Percentiles rank a stretch among this genome's conserved stretches.
Evolutionary conservation across 2,113 vertebrate species (phyloP).

Genomic region (Myotis brandtii): DNA sequence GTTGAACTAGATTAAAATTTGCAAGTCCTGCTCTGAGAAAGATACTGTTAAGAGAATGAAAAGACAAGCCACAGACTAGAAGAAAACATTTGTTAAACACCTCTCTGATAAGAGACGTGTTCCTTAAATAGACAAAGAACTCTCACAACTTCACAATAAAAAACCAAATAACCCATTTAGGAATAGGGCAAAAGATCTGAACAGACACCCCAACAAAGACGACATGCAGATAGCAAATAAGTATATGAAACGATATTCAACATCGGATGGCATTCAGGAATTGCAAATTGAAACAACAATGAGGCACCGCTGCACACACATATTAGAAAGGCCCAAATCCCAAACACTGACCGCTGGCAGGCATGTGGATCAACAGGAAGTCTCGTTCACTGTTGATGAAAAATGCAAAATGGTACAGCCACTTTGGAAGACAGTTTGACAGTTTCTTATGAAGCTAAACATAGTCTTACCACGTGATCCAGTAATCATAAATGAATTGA

Average conservation of each 20-base stretch:
- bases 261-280: neutral
- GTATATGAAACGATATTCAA: neutral
- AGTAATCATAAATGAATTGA: neutral
- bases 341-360: neutral
- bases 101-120: neutral
- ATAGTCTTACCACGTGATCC: neutral
- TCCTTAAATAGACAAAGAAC: neutral
- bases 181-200: neutral
- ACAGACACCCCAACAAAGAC: neutral
- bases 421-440: neutral
- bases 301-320: neutral
- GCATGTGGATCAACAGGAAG: neutral
- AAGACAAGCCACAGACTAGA: neutral
- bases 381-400: neutral
- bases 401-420: neutral
- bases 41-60: neutral
- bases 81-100: neutral
- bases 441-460: neutral
- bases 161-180: neutral
- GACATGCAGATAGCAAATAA: neutral
- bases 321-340: neutral
- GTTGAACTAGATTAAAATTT: neutral
- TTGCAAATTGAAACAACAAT: neutral
- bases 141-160: neutral
- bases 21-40: neutral